Evolutionary conservation across 2,113 vertebrate genomes (phyloP).

Genomic region (Poecile atricapillus): DNA sequence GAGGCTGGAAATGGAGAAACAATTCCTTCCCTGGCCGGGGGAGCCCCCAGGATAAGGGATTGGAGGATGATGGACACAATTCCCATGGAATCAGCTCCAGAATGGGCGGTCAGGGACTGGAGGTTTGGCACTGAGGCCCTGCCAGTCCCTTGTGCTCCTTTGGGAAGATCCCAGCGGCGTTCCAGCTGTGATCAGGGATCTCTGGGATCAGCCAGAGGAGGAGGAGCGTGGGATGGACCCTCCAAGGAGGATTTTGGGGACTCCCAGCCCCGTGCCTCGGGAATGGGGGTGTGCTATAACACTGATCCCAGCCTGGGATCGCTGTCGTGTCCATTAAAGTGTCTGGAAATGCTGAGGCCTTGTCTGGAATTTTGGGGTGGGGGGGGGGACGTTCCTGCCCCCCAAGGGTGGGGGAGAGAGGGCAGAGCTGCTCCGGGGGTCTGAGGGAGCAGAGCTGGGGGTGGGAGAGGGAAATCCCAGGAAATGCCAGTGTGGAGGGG

Average conservation of each 20-base stretch:
- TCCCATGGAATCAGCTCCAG: fast-evolving
- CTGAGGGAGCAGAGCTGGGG: background rate
- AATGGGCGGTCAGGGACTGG: fast-evolving
- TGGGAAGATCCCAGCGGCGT: fast-evolving
- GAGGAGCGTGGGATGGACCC: fast-evolving
- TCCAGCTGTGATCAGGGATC: fast-evolving
- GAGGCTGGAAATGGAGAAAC: fast-evolving
- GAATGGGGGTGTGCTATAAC: fast-evolving
- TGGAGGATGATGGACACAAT: fast-evolving
- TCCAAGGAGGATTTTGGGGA: fast-evolving
- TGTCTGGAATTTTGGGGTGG: fast-evolving
- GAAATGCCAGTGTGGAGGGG: no score
- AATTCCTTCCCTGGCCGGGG: fast-evolving
- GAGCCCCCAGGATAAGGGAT: background rate
- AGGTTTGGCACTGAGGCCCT: no score
- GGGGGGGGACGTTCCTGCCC: background rate
- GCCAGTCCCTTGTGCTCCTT: background rate
- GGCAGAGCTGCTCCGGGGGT: fast-evolving
- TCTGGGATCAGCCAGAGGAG: background rate
- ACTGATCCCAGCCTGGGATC: fast-evolving
- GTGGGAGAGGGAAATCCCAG: no score
- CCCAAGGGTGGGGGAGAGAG: fast-evolving
- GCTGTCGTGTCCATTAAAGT: background rate
- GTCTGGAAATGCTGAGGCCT: background rate
- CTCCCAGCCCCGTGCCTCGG: fast-evolving